Base-by-base conservation (phyloP, 2,113 vertebrate species). In the Microcebus lehilahytsara region DNA sequence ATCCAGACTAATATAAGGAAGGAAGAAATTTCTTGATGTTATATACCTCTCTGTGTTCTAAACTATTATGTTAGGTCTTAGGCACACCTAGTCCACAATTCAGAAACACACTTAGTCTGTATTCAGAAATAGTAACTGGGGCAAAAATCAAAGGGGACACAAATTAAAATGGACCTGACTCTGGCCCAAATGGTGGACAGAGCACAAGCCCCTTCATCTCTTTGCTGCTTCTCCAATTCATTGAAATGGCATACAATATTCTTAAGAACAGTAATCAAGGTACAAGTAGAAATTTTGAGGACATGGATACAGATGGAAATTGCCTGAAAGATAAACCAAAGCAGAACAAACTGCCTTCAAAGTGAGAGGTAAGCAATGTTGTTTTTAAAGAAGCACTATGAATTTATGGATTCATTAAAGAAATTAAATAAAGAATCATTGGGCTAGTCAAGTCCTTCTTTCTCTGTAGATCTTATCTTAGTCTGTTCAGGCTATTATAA, bases 281-380 rank as follows among this genome's bases (percentile, higher is more conserved):
- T 27, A 30, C 17, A 93, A 37, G 60, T 46, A 89, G 42, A 74
- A 83, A 86, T 75, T 42, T 40, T 53, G 16, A 89, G 10, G 89
- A 49, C 32, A 89, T 19, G 27, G 16, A 49, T 79, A 19, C 4
- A 78, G 40, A 89, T 20, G 5, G 42, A 95, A 90, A 88, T 58
- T 81, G 91, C 62, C 7, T 67, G 34, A 89, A 92, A 51, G 34
- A 95, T 71, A 92, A 96, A 92, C 16, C 9, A 85, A 64, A 94
- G 85, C 34, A 87, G 79, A 96, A 51, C 58, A 79, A 79, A 75
- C 1, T 89, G 34, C 30, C 51, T 77, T 96, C 75, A 77, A 80
- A 78, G 85, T 1, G 14, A 58, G 37, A 94, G 71, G 42, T n/a
- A 58, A 89, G 30, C 10, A 42, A 53, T 89, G 22, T 10, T 92